Percentiles rank a stretch among this genome's conserved stretches.
These are phyloP conservation scores for Pantelozetes paolii DNA, from an alignment of 2,888 invertebrate species.

Conservation along the genomic window DNA sequence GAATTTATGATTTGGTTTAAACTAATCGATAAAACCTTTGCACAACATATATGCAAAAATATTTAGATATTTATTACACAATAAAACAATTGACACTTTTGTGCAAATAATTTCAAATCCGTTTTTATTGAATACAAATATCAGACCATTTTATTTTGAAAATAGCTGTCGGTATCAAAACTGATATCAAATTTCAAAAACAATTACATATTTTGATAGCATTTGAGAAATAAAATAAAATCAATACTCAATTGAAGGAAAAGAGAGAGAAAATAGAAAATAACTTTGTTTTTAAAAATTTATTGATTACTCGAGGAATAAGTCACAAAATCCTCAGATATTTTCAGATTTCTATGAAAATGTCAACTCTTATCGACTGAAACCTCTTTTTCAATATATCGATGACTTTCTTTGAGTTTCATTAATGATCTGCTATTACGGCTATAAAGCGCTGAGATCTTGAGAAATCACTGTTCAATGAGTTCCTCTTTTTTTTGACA, in stretches of 20 bases:
- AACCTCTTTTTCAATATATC: neutral
- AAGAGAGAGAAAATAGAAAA: neutral
- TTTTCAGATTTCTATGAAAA: neutral
- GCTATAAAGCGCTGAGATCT: neutral
- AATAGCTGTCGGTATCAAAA: no score
- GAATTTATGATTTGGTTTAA: neutral
- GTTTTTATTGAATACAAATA: no score
- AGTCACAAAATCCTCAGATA: neutral
- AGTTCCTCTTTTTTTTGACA: neutral
- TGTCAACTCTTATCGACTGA: slow-evolving; percentile 15
- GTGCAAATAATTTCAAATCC: no score
- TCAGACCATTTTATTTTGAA: no score
- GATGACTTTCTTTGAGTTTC: neutral
- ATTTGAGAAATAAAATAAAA: neutral
- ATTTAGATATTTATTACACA: no score
- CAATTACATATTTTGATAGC: no score
- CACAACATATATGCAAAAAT: neutral
- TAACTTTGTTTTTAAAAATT: neutral
- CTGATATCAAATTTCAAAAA: neutral
- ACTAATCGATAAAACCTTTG: slow-evolving; percentile 9
- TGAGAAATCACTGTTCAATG: neutral
- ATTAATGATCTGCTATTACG: neutral
- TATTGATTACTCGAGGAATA: neutral
- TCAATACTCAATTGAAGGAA: neutral
- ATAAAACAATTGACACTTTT: neutral